These are phyloP conservation scores for Globodera rostochiensis DNA, from an alignment of 1,140 invertebrate genomes.

Conservation along the genomic window DNA sequence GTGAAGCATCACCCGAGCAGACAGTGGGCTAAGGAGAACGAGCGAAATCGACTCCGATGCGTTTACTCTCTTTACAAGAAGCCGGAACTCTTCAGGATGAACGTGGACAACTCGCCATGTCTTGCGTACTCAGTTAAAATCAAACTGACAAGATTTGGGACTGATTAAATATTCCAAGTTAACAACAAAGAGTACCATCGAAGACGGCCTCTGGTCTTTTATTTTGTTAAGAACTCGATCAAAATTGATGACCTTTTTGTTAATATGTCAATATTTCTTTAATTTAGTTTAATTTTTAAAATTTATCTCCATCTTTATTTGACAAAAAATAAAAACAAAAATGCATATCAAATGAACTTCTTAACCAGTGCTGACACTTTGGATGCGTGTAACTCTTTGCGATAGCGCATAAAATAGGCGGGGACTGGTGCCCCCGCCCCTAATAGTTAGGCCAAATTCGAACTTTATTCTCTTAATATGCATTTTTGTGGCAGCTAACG, in stretches of 20 bases:
- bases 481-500: not conserved
- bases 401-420: conserved; percentile 82
- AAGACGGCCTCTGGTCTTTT: not conserved
- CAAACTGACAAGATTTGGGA: conserved; percentile 37
- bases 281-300: conserved; percentile 2
- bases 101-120: conserved; percentile 44
- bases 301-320: conserved; percentile 5
- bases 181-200: not conserved
- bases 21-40: conserved; percentile 53
- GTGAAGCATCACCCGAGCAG: conserved; percentile 56
- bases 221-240: not conserved
- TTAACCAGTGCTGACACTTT: conserved; percentile 90
- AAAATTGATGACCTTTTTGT: too few relatives aligned
- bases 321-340: conserved; percentile 24
- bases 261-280: not conserved
- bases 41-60: conserved; percentile 60
- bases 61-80: conserved; percentile 61
- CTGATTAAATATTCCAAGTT: conserved; percentile 29
- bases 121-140: conserved; percentile 48
- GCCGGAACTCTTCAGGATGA: conserved; percentile 47
- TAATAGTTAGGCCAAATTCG: too few relatives aligned
- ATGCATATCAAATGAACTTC: conserved; percentile 78
- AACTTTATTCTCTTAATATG: not conserved
- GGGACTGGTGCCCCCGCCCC: conserved; percentile 80
- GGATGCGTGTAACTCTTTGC: conserved; percentile 80